Base-by-base conservation (phyloP, 2,113 vertebrate genomes). In the Conger conger region DNA sequence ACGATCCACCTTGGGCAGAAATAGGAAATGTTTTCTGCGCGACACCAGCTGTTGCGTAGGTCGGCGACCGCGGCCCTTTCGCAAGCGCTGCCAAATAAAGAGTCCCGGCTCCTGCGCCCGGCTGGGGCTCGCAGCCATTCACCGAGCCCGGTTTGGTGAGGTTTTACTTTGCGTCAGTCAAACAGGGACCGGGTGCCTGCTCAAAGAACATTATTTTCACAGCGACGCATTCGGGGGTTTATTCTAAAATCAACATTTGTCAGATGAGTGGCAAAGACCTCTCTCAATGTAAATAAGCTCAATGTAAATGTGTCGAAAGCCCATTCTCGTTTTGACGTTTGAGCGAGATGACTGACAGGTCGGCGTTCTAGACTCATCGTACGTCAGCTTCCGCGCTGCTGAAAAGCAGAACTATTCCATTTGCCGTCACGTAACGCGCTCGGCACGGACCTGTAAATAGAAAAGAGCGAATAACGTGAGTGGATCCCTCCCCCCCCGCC, bases 21-120 rank as follows among this genome's bases (percentile, higher is more conserved):
- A 95, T 96, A 96, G 96, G 96, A 96, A 96, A 94, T 94, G 95
- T 95, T 93, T 73, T 95, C 94, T 94, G 94, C 90, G 91, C 94
- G 87, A 84, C 92, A 93, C 92, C 97, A 97, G 97, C 97, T 98
- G 97, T 93, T 95, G 92, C 92, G 90, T 93, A 91, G 90, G 92
- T 92, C 85, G 91, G 89, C 90, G 93, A 92, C 93, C 94, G 94
- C 86, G 89, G 94, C 92, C 92, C 92, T 93, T n/a, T n/a, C 92
- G 90, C 91, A 90, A 90, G 89, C 93, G 60, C 93, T 91, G 93
- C 93, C 94, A 95, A 95, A 94, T 93, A 94, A 94, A 96, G 93
- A 93, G 92, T 92, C 91, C 60, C 88, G 90, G 88, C 90, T 77
- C 9, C 4, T 53, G 45, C 23, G n/a, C 77, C 30, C 89, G 91